Percentiles rank a stretch among this genome's conserved stretches.
phyloP scores from a whole-genome alignment of 2,113 vertebrate species.

The Lichenostomus cassidix region DNA sequence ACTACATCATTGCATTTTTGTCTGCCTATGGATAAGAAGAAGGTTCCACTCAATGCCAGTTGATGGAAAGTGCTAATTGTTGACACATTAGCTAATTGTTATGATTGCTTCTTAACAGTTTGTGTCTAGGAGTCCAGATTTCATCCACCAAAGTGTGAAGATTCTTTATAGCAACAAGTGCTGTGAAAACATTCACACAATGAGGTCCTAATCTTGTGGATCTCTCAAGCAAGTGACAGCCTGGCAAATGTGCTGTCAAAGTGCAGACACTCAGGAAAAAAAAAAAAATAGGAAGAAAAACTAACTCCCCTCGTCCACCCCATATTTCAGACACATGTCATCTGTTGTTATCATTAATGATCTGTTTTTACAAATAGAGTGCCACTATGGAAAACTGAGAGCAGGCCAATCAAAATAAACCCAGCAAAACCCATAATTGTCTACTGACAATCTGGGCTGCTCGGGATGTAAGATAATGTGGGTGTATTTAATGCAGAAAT shows the following conservation, averaged over 20 bases:
- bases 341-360: conserved; percentile 81
- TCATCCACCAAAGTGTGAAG: conserved; percentile 81
- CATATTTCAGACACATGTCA: conserved; percentile 81
- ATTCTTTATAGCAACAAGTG: conserved; percentile 80
- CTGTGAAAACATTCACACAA: conserved; percentile 84
- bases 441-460: conserved; percentile 80
- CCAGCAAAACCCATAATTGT: conserved; percentile 78
- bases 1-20: conserved; percentile 84
- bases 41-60: conserved; percentile 76
- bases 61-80: conserved; percentile 82
- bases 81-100: conserved; percentile 88
- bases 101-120: conserved; percentile 85
- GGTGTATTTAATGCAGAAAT: conserved; percentile 50
- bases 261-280: conserved; percentile 74
- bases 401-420: conserved; percentile 91
- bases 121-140: conserved; percentile 79
- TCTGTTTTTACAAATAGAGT: conserved; percentile 84
- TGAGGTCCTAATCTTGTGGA: conserved; percentile 77
- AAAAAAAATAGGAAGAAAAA: conserved; percentile 59
- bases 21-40: conserved; percentile 82
- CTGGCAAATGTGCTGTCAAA: conserved; percentile 73
- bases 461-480: conserved; percentile 72
- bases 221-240: conserved; percentile 74
- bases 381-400: conserved; percentile 87
- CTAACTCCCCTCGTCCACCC: conserved; percentile 69